A percentile compares a stretch with the other conserved stretches of the same genome.
Conservation (phyloP, 2,113 vertebrate species). For the Thryonomys swinderianus region DNA sequence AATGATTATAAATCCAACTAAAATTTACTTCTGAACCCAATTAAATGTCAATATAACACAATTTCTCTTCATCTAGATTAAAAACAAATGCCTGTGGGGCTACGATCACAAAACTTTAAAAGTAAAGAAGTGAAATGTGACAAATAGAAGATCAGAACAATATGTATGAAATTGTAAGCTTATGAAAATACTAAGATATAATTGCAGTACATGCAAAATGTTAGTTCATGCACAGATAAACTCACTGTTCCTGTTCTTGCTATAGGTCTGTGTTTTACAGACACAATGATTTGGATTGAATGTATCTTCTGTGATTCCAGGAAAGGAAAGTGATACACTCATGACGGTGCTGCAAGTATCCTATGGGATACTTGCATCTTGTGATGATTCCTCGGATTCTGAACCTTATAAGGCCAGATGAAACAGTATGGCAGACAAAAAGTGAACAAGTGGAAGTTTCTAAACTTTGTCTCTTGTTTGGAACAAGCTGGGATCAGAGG, state of each 20-base stretch:
- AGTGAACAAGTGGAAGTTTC: not conserved
- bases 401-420: not conserved
- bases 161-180: not conserved
- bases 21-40: not conserved
- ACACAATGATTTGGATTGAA: not conserved
- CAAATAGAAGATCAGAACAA: not conserved
- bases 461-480: not conserved
- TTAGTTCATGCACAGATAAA: not conserved
- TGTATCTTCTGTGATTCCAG: not conserved
- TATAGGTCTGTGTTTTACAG: not conserved
- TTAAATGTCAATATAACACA: not conserved
- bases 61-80: not conserved
- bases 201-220: not conserved
- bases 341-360: not conserved
- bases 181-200: not conserved
- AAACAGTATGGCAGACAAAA: not conserved
- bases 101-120: not conserved
- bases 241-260: not conserved
- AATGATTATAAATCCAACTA: not conserved
- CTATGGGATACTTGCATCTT: not conserved
- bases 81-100: not conserved
- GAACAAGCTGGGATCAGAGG: not conserved
- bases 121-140: not conserved
- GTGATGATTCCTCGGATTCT: not conserved
- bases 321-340: not conserved